Conservation (phyloP, 2,113 vertebrate genomes). For the Grallaria varia region DNA sequence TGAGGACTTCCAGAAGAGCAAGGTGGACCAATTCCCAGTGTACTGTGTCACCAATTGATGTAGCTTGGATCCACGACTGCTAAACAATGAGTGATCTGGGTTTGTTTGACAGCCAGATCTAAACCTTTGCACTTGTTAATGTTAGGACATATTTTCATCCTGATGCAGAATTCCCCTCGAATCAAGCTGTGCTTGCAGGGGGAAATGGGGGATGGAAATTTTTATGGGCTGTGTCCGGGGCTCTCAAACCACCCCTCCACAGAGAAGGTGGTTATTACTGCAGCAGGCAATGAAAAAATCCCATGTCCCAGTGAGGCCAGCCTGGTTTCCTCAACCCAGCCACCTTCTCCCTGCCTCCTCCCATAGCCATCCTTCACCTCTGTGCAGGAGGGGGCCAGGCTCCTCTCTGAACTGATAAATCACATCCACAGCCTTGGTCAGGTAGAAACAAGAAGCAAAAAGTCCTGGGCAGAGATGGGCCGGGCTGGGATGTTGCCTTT, state of each 20-base stretch:
- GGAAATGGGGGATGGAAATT: neutral
- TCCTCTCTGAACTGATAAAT: neutral
- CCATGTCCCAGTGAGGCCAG: neutral
- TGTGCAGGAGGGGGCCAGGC: neutral
- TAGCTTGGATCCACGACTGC: neutral
- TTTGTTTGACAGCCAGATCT: slow-evolving; percentile 39
- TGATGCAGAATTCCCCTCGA: neutral
- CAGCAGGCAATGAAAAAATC: neutral
- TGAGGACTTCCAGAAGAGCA: slow-evolving; percentile 26
- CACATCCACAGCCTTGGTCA: neutral
- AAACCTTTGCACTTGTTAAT: neutral
- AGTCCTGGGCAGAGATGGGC: neutral
- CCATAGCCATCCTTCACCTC: neutral
- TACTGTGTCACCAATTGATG: neutral
- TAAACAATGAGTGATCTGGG: slow-evolving; percentile 15
- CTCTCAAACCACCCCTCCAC: neutral
- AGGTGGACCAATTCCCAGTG: neutral
- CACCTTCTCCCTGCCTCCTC: neutral
- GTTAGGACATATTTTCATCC: neutral
- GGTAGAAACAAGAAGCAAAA: neutral
- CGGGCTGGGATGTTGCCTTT: neutral
- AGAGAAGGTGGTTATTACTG: neutral
- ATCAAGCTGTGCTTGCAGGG: neutral
- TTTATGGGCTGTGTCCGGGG: neutral
- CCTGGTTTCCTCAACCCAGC: neutral